phyloP scores from a whole-genome alignment of 2,797 vertebrate genomes.

The Typhlichthys eigenmanni region DNA sequence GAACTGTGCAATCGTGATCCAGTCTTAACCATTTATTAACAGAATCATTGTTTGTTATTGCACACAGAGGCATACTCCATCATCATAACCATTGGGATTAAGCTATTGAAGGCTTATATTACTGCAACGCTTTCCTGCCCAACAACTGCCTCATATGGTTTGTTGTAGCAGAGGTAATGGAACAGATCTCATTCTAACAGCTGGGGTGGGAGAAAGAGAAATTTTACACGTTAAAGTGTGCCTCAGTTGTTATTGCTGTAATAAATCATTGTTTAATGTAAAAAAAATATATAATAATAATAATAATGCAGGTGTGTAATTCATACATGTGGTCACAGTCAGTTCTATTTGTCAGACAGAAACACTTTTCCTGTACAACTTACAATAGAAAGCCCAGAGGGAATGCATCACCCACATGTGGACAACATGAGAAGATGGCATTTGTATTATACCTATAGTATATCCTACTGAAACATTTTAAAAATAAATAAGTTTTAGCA shows the following conservation, averaged over 20 bases:
- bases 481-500: no score
- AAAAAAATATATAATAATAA: background rate
- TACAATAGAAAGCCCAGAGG: constrained; percentile 13
- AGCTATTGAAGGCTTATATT: constrained; percentile 28
- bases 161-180: constrained; percentile 7
- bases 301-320: constrained; percentile 23
- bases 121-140: constrained; percentile 35
- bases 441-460: no score
- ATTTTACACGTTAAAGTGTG: constrained; percentile 47
- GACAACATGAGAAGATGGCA: no score
- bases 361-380: background rate
- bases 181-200: constrained; percentile 43
- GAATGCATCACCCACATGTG: constrained; percentile 24
- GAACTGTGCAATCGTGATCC: constrained; percentile 23
- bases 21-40: constrained; percentile 48
- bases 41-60: constrained; percentile 61
- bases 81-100: constrained; percentile 56
- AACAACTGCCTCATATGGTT: constrained; percentile 8
- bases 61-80: constrained; percentile 49
- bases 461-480: no score
- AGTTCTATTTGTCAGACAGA: constrained; percentile 44
- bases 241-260: constrained; percentile 52
- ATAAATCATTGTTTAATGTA: constrained; percentile 58
- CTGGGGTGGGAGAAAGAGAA: constrained; percentile 26
- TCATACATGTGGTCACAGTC: constrained; percentile 21